phyloP scores from a whole-genome alignment of 2,888 invertebrate genomes.

The Erpobdella octoculata region DNA sequence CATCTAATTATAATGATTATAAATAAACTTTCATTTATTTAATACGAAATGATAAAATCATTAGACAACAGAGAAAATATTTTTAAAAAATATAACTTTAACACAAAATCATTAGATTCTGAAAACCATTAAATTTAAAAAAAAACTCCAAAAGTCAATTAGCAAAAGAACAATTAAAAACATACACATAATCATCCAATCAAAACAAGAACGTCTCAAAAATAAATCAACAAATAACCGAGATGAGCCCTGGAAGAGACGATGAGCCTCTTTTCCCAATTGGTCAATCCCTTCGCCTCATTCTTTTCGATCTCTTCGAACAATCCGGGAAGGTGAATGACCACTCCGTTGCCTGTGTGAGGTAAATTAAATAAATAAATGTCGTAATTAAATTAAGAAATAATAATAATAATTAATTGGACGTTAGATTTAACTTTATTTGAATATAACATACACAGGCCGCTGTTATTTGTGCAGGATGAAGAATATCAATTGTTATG shows the following conservation, averaged over 20 bases:
- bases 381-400: too few species aligned
- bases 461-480: too few species aligned
- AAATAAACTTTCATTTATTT: too few species aligned
- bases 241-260: slow-evolving; percentile 89
- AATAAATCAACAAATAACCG: slow-evolving; percentile 43
- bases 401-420: too few species aligned
- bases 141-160: neutral
- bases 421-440: neutral
- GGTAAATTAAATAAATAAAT: neutral
- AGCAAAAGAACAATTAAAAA: too few species aligned
- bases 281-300: slow-evolving; percentile 75
- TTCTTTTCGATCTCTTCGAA: slow-evolving; percentile 90
- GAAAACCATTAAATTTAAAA: neutral
- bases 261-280: slow-evolving; percentile 73
- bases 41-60: too few species aligned
- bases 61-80: neutral
- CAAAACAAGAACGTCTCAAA: neutral
- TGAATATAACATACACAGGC: too few species aligned
- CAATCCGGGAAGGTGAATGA: slow-evolving; percentile 87
- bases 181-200: neutral
- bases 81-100: neutral
- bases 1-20: neutral
- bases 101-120: neutral
- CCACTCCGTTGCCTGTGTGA: slow-evolving; percentile 85
- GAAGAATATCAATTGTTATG: too few species aligned